Percentiles rank a stretch among this genome's conserved stretches.
Conservation (phyloP, 1,140 invertebrate species). For the Nymphalis io region DNA sequence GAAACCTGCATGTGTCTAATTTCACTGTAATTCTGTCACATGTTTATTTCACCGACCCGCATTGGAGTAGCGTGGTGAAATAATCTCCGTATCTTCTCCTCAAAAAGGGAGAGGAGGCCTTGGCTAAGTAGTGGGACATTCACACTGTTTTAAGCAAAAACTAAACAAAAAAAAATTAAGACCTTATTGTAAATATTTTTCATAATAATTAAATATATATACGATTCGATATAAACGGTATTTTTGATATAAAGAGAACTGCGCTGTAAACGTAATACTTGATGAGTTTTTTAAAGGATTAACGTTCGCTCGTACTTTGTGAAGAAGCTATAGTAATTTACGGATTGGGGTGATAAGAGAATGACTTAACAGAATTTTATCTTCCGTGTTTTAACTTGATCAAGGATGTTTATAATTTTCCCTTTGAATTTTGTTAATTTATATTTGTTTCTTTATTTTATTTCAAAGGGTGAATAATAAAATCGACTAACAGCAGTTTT, state of each 20-base stretch:
- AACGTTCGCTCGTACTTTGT: conserved; percentile 28
- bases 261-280: conserved; percentile 32
- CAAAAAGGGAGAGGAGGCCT: too few species aligned
- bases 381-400: conserved; percentile 1
- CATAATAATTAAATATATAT: neutral
- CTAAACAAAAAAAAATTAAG: too few species aligned
- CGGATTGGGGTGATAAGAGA: conserved; percentile 34
- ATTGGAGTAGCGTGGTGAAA: too few species aligned
- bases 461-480: neutral
- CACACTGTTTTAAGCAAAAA: too few species aligned
- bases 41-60: too few species aligned
- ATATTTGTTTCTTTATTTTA: neutral
- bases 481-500: too few species aligned
- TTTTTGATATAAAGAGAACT: conserved; percentile 19
- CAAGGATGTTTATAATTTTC: neutral
- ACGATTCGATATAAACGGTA: conserved; percentile 16
- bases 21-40: too few species aligned
- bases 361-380: conserved; percentile 29
- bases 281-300: conserved; percentile 40
- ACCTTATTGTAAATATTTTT: too few species aligned
- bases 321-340: conserved; percentile 30
- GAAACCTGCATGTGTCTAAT: too few species aligned
- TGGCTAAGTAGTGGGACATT: too few species aligned
- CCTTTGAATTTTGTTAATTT: conserved; percentile 10
- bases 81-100: too few species aligned